A percentile compares a stretch with the other conserved stretches of the same genome.
Evolutionary conservation across 1,140 invertebrate genomes (phyloP).

Genomic region (Drosophila melanica): DNA sequence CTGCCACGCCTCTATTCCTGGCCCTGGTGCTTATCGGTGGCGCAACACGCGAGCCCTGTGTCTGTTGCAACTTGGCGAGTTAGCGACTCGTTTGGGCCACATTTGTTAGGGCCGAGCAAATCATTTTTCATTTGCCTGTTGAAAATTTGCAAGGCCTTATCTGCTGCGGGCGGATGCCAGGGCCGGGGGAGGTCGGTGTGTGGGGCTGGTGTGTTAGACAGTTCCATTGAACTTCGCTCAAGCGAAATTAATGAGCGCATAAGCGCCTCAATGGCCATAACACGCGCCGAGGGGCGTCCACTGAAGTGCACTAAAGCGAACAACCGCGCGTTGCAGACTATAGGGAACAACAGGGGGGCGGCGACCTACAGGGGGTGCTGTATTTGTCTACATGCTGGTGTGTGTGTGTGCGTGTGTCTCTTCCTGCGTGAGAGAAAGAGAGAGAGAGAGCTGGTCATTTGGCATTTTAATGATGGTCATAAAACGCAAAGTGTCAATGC

Average conservation of each 20-base stretch:
- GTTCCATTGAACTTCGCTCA: slow-evolving; percentile 73
- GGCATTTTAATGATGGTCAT: slow-evolving; percentile 65
- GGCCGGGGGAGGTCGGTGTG: not conserved
- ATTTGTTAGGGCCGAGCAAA: slow-evolving; percentile 58
- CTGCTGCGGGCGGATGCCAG: slow-evolving; percentile 20
- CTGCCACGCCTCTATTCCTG: too few species aligned
- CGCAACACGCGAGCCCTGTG: slow-evolving; percentile 20
- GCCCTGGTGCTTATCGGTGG: slow-evolving; percentile 13
- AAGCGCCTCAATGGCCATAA: slow-evolving; percentile 57
- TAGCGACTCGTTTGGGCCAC: slow-evolving; percentile 42
- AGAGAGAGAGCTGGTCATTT: slow-evolving; percentile 37
- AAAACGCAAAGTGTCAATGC: slow-evolving; percentile 77
- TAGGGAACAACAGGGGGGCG: not conserved
- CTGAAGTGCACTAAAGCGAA: slow-evolving; percentile 73
- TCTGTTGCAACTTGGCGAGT: slow-evolving; percentile 34
- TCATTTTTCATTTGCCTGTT: slow-evolving; percentile 78
- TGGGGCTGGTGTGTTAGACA: not conserved
- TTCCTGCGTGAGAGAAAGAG: slow-evolving; percentile 1
- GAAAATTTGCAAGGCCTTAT: slow-evolving; percentile 67
- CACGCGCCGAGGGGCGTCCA: slow-evolving; percentile 63
- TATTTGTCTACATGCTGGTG: not conserved
- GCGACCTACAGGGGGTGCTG: not conserved
- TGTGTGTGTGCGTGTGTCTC: not conserved
- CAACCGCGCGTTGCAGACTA: not conserved
- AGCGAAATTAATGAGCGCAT: slow-evolving; percentile 78